These are phyloP conservation scores for Laterallus jamaicensis DNA, from an alignment of 2,113 vertebrate genomes.

Conservation along the genomic window DNA sequence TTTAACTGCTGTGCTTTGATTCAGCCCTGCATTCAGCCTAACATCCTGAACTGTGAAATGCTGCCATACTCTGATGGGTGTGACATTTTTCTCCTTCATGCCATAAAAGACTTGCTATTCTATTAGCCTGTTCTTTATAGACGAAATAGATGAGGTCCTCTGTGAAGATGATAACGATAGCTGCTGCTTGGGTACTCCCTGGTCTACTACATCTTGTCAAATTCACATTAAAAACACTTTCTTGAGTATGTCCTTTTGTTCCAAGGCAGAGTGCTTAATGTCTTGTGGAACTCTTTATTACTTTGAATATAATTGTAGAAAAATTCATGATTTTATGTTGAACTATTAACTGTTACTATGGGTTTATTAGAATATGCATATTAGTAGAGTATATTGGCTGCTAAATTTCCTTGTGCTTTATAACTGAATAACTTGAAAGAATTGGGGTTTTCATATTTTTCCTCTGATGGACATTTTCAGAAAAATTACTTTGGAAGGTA, in stretches of 20 bases:
- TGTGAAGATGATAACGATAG: not conserved
- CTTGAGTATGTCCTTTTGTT: not conserved
- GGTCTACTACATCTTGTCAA: not conserved
- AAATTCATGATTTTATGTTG: not conserved
- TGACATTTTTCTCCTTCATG: constrained; percentile 6
- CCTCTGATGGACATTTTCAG: not conserved
- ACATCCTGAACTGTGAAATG: constrained; percentile 2
- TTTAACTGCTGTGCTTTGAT: constrained; percentile 16
- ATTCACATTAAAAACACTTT: not conserved
- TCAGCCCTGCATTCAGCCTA: not conserved
- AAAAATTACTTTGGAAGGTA: not conserved
- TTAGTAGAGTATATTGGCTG: not conserved
- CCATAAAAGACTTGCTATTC: constrained; percentile 27
- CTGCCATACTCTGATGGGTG: constrained; percentile 22
- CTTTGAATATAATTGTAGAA: not conserved
- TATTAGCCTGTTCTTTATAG: not conserved
- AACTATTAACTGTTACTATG: not conserved
- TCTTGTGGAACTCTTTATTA: not conserved
- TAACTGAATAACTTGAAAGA: not conserved
- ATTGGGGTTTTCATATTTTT: rapidly evolving
- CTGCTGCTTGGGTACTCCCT: not conserved
- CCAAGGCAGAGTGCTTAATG: not conserved
- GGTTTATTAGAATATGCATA: not conserved
- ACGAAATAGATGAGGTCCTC: rapidly evolving
- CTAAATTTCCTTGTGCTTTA: not conserved